Conservation (phyloP, 2,888 invertebrate genomes). For the Rhaphigaster nebulosa region DNA sequence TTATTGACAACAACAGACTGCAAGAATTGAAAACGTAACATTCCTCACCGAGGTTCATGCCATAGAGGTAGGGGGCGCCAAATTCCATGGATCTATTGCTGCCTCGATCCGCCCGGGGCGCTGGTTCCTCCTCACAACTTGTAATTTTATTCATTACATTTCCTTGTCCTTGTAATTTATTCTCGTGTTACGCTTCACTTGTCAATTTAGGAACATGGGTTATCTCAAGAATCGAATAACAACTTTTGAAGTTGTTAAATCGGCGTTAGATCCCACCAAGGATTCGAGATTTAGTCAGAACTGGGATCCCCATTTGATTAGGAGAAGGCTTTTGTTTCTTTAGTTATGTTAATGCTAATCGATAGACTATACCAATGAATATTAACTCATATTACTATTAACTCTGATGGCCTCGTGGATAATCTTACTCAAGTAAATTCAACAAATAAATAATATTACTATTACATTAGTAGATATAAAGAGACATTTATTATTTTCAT, state of each 20-base stretch:
- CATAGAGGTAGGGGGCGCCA: background rate
- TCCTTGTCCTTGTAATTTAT: constrained; percentile 8
- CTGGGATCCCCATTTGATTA: background rate
- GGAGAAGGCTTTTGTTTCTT: background rate
- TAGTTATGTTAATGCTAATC: background rate
- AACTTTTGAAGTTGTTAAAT: background rate
- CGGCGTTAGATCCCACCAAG: background rate
- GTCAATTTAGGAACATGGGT: constrained; percentile 22
- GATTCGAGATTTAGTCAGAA: background rate
- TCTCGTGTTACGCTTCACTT: background rate
- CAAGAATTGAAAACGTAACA: no score
- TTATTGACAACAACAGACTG: no score
- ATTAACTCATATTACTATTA: no score
- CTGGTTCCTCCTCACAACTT: background rate
- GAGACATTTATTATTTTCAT: no score
- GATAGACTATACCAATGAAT: no score
- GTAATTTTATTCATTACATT: constrained; percentile 37
- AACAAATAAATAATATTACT: no score
- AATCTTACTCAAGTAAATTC: no score
- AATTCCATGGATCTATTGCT: background rate
- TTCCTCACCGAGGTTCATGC: background rate
- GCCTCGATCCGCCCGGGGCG: background rate
- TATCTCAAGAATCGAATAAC: background rate
- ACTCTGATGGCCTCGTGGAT: no score
- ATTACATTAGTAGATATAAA: no score